These are phyloP conservation scores for Fissipunctia ypsillon DNA, from an alignment of 2,888 invertebrate genomes.

Conservation along the genomic window DNA sequence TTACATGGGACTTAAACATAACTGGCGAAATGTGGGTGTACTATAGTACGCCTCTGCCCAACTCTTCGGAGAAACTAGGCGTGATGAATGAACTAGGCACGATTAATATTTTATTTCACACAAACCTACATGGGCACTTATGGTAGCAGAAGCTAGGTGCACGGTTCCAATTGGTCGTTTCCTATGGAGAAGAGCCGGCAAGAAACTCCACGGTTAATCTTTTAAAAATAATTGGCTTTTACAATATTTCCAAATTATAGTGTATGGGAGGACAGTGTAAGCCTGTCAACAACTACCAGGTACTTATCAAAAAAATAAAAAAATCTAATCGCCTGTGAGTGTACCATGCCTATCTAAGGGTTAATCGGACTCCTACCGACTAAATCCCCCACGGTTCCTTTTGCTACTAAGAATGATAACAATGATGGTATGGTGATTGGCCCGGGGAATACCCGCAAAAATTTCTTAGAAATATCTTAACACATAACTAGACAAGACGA, in stretches of 20 bases:
- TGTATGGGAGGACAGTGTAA: not conserved
- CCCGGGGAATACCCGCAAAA: not conserved
- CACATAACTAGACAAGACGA: not conserved
- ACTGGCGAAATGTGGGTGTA: too few relatives aligned
- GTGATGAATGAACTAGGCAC: too few relatives aligned
- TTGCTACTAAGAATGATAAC: too few relatives aligned
- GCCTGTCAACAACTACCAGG: not conserved
- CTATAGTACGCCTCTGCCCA: too few relatives aligned
- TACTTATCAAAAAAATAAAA: too few relatives aligned
- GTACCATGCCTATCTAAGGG: too few relatives aligned
- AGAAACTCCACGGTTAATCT: not conserved
- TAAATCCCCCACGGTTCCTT: not conserved
- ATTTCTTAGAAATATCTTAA: not conserved
- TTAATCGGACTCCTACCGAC: not conserved
- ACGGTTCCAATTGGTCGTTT: not conserved
- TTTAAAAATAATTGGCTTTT: not conserved
- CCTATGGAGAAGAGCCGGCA: not conserved
- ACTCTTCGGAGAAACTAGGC: too few relatives aligned
- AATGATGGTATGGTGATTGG: too few relatives aligned
- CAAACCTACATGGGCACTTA: not conserved
- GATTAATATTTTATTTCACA: too few relatives aligned
- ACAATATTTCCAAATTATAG: not conserved
- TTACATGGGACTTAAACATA: too few relatives aligned
- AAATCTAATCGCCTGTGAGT: not conserved
- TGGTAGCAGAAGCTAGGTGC: not conserved